A percentile compares a stretch with the other conserved stretches of the same genome.
phyloP scores from a whole-genome alignment of 2,888 invertebrate genomes.

The Polietes domitor region DNA sequence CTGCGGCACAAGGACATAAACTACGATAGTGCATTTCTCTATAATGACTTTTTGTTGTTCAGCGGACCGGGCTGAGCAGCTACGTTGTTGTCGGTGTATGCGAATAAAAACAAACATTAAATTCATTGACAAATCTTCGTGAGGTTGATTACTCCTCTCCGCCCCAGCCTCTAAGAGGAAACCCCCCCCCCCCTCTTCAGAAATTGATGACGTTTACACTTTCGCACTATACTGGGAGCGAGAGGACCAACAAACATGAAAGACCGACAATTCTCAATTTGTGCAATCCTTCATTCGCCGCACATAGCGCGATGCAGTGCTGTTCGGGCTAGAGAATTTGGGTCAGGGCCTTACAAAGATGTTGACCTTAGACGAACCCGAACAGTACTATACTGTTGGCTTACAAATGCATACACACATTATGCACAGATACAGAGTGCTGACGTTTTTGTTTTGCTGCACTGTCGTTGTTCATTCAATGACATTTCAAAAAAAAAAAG shows the following conservation, averaged over 20 bases:
- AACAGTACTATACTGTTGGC: slow-evolving; percentile 36
- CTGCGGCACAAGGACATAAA: slow-evolving; percentile 55
- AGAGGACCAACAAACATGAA: not conserved
- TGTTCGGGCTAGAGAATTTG: slow-evolving; percentile 35
- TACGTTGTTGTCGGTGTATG: not conserved
- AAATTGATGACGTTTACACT: slow-evolving; percentile 32
- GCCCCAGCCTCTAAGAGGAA: not conserved
- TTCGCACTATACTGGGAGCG: not conserved
- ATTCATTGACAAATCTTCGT: slow-evolving; percentile 58
- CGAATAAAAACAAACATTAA: slow-evolving; percentile 25
- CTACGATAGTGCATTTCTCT: slow-evolving; percentile 45
- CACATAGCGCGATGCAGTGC: not conserved
- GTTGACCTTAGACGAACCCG: slow-evolving; percentile 59
- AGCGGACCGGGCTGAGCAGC: slow-evolving; percentile 1
- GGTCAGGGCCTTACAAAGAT: slow-evolving; percentile 57
- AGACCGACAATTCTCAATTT: slow-evolving; percentile 5
- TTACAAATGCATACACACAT: not conserved
- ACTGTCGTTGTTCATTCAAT: slow-evolving; percentile 6
- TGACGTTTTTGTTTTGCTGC: slow-evolving; percentile 56
- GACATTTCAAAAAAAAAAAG: slow-evolving; percentile 44
- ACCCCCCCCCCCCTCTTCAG: not conserved
- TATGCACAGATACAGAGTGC: slow-evolving; percentile 40
- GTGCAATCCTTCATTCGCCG: slow-evolving; percentile 13
- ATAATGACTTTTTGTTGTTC: slow-evolving; percentile 31
- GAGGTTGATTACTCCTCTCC: slow-evolving; percentile 11